Evolutionary conservation across 2,888 invertebrate genomes (phyloP), one percentile per base, ranked within the genome.

Genomic region (Abrostola tripartita): DNA sequence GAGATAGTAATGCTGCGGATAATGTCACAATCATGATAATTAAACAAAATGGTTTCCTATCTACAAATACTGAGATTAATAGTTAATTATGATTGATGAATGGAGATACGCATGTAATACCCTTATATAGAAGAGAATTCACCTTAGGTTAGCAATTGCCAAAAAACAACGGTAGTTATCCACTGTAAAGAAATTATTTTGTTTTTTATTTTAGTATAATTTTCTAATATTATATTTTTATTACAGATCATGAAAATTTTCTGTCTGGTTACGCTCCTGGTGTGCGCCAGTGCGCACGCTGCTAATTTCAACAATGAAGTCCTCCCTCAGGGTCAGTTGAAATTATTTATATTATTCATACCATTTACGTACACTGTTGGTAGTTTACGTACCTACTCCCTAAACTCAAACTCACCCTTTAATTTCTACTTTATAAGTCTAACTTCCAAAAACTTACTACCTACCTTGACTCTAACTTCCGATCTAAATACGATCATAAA

Each of bases 181-280:
- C 14, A 42, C 52, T 53, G 42, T n/a, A n/a, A 37, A 6, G 40
- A 10, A 14, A 5, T n/a, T 44, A 24, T 5, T 14, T 8, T 51
- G 60, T 53, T 54, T 42, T 8, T 12, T 6, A 12, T 37, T 51
- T 10, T 5, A 2, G 0, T 52, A 6, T 37, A 35, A 0, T 36
- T 7, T 37, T 12, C 14, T 51, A 49, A 50, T 47, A 36, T 5
- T 55, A 10, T 1, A 12, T 7, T 56, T 50, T 55, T 56, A 14
- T 75, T 78, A 6, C 59, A 68, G 69, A 74, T 64, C 64, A 78
- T 78, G 78, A 78, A 78, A 68, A n/a, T 75, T 52, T 53, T 75
- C 42, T 64, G 66, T 53, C 51, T 79, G 11, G 24, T 71, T 11
- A 38, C 57, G 14, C 53, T 79, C 52, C 36, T 71, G 7, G 65